Conservation (phyloP, 2,797 vertebrate genomes). For the Lateolabrax maculatus region DNA sequence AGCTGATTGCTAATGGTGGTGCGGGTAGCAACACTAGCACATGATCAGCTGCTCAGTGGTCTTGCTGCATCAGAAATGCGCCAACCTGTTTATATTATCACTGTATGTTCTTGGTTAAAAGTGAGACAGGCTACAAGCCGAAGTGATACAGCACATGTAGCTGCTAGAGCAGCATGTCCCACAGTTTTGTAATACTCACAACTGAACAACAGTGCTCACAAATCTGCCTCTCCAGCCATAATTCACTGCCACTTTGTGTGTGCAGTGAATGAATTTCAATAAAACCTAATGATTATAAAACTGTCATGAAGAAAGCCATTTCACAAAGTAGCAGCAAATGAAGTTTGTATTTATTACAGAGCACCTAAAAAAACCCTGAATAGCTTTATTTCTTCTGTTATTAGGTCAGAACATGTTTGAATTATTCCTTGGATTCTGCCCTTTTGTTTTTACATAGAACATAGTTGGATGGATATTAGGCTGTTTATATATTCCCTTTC, state of each 20-base stretch:
- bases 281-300: conserved; percentile 21
- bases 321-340: conserved; percentile 14
- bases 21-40: conserved; percentile 28
- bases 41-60: conserved; percentile 37
- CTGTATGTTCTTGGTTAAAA: conserved; percentile 19
- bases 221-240: conserved; percentile 5
- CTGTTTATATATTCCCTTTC: conserved; percentile 84
- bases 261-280: conserved; percentile 13
- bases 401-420: conserved; percentile 67
- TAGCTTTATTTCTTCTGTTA: conserved; percentile 52
- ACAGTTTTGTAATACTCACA: conserved; percentile 27
- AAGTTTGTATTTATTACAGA: conserved; percentile 12
- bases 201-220: conserved; percentile 13
- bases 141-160: neutral
- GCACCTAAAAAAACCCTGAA: conserved; percentile 61
- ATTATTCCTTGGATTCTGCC: conserved; percentile 62
- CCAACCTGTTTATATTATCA: conserved; percentile 26
- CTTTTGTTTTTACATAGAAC: conserved; percentile 73
- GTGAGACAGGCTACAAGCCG: conserved; percentile 19
- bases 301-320: neutral
- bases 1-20: conserved; percentile 43
- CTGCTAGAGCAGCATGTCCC: neutral
- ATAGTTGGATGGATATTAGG: conserved; percentile 71
- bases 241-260: conserved; percentile 8
- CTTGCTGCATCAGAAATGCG: conserved; percentile 29